A percentile compares a stretch with the other conserved stretches of the same genome.
phyloP scores from a whole-genome alignment of 1,140 invertebrate species.

The Carcinoscorpius rotundicauda region DNA sequence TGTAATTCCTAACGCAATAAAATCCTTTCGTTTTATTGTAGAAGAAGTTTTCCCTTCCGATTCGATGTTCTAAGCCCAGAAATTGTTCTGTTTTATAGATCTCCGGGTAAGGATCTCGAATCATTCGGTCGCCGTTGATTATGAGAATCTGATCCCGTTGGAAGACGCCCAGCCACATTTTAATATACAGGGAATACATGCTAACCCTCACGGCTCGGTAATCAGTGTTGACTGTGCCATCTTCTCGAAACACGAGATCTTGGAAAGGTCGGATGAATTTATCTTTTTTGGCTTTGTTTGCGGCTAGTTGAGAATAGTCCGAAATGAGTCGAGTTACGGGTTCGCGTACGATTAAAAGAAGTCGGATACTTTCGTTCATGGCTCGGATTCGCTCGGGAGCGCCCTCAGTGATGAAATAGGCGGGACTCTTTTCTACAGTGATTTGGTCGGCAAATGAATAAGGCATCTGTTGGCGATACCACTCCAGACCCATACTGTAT shows the following conservation, averaged over 20 bases:
- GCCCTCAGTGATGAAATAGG: conserved; percentile 35
- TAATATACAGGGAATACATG: conserved; percentile 68
- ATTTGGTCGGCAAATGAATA: conserved; percentile 34
- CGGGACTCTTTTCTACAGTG: conserved; percentile 40
- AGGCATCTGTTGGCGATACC: conserved; percentile 41
- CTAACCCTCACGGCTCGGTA: conserved; percentile 66
- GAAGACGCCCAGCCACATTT: conserved; percentile 56
- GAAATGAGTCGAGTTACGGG: conserved; percentile 44
- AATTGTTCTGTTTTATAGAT: conserved; percentile 40
- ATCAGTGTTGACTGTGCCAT: conserved; percentile 67
- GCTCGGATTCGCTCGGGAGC: conserved; percentile 33
- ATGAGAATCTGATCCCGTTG: conserved; percentile 40
- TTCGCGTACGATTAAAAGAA: conserved; percentile 43
- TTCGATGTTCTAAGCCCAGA: conserved; percentile 34
- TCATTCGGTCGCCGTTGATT: conserved; percentile 42
- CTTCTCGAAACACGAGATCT: conserved; percentile 52
- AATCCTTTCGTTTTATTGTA: conserved; percentile 43
- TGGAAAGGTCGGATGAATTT: conserved; percentile 45
- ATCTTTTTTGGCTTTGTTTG: conserved; percentile 19
- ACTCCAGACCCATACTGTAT: conserved; percentile 34
- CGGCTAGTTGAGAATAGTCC: conserved; percentile 38
- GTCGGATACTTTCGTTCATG: conserved; percentile 39
- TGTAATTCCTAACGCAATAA: conserved; percentile 36
- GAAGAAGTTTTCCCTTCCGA: conserved; percentile 38
- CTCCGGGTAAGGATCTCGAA: conserved; percentile 39